Conservation (phyloP, 1,140 invertebrate species). For the Microplitis demolitor region DNA sequence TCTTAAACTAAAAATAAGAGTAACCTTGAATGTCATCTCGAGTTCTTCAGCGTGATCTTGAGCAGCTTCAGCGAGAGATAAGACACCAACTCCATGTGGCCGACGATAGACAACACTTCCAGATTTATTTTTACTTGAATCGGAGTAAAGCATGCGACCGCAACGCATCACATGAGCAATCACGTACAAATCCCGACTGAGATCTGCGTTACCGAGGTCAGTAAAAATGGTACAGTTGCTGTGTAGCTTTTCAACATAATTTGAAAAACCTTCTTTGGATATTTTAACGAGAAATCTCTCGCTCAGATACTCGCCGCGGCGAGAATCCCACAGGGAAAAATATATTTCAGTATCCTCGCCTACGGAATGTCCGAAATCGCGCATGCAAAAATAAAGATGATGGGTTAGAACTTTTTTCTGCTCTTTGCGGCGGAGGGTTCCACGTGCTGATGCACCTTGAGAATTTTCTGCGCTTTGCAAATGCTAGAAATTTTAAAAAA, state of each 20-base stretch:
- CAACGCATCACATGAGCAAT: constrained; percentile 88
- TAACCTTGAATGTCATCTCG: constrained; percentile 73
- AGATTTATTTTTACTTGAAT: constrained; percentile 73
- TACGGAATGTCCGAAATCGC: constrained; percentile 83
- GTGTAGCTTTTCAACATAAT: constrained; percentile 85
- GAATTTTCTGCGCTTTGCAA: constrained; percentile 80
- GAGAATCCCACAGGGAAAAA: constrained; percentile 84
- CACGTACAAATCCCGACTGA: constrained; percentile 82
- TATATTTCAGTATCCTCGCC: constrained; percentile 89
- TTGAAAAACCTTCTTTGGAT: constrained; percentile 87
- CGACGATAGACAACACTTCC: constrained; percentile 69
- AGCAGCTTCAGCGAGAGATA: constrained; percentile 68
- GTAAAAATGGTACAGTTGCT: constrained; percentile 89
- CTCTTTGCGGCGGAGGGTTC: constrained; percentile 73
- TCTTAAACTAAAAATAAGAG: constrained; percentile 4
- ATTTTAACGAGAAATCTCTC: constrained; percentile 87
- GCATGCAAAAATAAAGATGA: constrained; percentile 86
- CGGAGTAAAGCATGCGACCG: constrained; percentile 84
- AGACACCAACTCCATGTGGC: constrained; percentile 84
- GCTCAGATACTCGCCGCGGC: constrained; percentile 73
- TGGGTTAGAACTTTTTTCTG: constrained; percentile 74
- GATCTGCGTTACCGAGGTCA: constrained; percentile 80
- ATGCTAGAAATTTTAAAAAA: constrained; percentile 62
- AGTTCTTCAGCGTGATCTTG: constrained; percentile 67
- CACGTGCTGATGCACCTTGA: constrained; percentile 76